Conservation (phyloP, 2,888 invertebrate species). For the Coecobrya sp. region DNA sequence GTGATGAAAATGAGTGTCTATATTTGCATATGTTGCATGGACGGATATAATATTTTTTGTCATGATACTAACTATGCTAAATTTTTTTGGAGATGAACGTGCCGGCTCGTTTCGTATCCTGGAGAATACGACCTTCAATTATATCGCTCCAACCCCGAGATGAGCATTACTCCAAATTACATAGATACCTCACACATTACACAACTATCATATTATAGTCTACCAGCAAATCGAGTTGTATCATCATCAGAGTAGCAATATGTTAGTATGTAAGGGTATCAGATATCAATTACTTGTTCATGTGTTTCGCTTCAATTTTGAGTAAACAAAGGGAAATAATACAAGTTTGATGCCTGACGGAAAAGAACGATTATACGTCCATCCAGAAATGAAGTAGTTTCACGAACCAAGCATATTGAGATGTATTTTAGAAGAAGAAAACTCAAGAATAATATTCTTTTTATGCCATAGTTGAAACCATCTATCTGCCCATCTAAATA, state of each 20-base stretch:
- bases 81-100: constrained; percentile 3
- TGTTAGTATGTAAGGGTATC: background rate
- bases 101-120: constrained; percentile 22
- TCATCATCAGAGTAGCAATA: background rate
- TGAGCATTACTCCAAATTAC: constrained; percentile 25
- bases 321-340: constrained; percentile 24
- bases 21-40: background rate
- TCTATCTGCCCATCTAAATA: background rate
- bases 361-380: constrained; percentile 25
- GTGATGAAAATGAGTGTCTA: constrained; percentile 2
- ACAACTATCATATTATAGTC: background rate
- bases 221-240: background rate
- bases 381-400: constrained; percentile 6
- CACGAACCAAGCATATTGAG: background rate
- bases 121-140: constrained; percentile 21
- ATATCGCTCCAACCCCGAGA: constrained; percentile 6
- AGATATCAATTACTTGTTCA: constrained; percentile 25
- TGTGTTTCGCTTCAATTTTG: constrained; percentile 16
- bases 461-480: background rate
- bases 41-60: background rate
- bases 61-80: background rate
- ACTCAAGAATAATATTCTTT: background rate
- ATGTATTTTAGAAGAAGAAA: constrained; percentile 15
- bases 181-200: constrained; percentile 7
- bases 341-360: constrained; percentile 19